Evolutionary conservation across 2,797 vertebrate genomes (phyloP), one percentile per base, ranked within the genome.

Genomic region (Aplochiton taeniatus): DNA sequence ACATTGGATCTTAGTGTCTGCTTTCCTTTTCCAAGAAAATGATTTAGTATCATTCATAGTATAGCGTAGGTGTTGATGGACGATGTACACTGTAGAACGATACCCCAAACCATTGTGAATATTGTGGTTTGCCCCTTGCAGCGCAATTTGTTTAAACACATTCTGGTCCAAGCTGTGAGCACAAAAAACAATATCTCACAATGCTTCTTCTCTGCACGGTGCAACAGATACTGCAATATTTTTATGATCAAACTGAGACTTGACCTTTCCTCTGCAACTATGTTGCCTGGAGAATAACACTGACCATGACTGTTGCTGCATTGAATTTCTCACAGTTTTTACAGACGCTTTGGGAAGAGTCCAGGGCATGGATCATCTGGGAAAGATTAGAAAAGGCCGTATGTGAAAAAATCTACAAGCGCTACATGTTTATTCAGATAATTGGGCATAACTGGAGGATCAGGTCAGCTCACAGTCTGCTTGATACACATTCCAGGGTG

Each of bases 251-350:
- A 65, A 68, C 52, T 13, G 47, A 48, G 41, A 47, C 67, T 70
- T 58, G 58, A 49, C 44, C 77, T 70, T 72, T 76, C 57, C 64
- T 69, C 66, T 42, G 60, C 71, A 76, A 77, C 67, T 73, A 54
- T 70, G 63, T 51, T 60, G 69, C 76, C 72, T 78, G 49, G 57
- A 75, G 73, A 78, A 58, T 64, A 68, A 45, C 68, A 66, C 61
- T 61, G 58, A 69, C 67, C 52, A 19, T 84, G 79, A 85, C 70
- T 77, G 89, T 84, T 81, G 72, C 85, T 89, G 85, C 84, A 76
- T 87, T 91, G 84, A 91, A 89, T 91, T 91, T 90, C 88, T 93
- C 90, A 87, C 88, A 85, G 85, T 90, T 93, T 91, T 91, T 90
- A 83, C 87, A 92, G 91, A 93, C 87, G 84, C 66, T 82, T 89